Conservation (phyloP, 2,888 invertebrate genomes). For the Dasypolia templi region DNA sequence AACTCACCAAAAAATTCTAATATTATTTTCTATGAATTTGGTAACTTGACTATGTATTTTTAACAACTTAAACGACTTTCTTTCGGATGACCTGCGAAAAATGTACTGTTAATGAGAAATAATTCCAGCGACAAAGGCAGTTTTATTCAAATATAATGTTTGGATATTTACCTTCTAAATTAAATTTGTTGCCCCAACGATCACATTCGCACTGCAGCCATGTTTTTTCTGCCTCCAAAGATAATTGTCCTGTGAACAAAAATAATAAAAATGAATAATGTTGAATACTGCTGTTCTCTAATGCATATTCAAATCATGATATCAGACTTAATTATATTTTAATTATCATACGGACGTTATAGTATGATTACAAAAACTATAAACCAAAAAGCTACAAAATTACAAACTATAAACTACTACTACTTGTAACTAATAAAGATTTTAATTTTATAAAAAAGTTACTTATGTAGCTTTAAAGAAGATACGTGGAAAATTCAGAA, state of each 20-base stretch:
- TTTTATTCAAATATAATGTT: not conserved
- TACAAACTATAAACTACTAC: no score
- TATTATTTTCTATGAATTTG: slow-evolving; percentile 75
- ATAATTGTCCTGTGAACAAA: slow-evolving; percentile 93
- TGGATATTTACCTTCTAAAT: slow-evolving; percentile 93
- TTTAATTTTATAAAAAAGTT: not conserved
- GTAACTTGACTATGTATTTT: slow-evolving; percentile 76
- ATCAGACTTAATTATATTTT: slow-evolving; percentile 29
- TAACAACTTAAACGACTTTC: slow-evolving; percentile 85
- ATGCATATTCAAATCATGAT: slow-evolving; percentile 23
- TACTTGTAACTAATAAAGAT: no score
- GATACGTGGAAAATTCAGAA: no score
- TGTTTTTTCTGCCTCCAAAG: slow-evolving; percentile 96
- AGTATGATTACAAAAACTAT: no score
- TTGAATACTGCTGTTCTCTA: slow-evolving; percentile 15
- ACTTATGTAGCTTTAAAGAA: no score
- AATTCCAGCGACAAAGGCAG: not conserved
- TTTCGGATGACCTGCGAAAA: slow-evolving; percentile 86
- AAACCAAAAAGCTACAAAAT: no score
- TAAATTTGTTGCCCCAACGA: slow-evolving; percentile 95
- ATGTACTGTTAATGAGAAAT: slow-evolving; percentile 62
- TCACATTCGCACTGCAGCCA: slow-evolving; percentile 97
- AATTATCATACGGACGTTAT: slow-evolving; percentile 8
- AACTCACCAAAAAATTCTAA: slow-evolving; percentile 83
- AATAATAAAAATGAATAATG: slow-evolving; percentile 33